Percentiles rank a stretch among this genome's conserved stretches.
phyloP scores from a whole-genome alignment of 2,888 invertebrate species.

The Erebia aethiops region DNA sequence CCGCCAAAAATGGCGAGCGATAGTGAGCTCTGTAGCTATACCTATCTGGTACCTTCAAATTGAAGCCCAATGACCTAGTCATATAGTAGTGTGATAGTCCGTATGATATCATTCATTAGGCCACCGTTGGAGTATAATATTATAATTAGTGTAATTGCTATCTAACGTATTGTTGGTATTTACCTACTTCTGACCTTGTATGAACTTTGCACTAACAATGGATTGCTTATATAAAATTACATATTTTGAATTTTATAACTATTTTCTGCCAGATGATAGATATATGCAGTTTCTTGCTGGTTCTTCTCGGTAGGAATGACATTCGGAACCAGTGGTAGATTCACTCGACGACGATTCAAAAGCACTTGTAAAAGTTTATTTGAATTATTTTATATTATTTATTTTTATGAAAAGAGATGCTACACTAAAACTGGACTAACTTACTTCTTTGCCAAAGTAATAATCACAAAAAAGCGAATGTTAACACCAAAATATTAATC shows the following conservation, averaged over 20 bases:
- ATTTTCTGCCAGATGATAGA: constrained; percentile 1
- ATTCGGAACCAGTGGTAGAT: too few species aligned
- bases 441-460: not conserved
- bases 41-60: too few species aligned
- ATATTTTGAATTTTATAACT: not conserved
- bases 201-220: constrained; percentile 18
- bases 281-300: too few species aligned
- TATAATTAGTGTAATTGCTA: not conserved
- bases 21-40: too few species aligned
- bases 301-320: too few species aligned
- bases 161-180: not conserved
- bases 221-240: not conserved
- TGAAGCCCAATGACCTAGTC: not conserved
- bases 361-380: too few species aligned
- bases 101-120: constrained; percentile 1
- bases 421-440: not conserved
- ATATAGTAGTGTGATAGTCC: not conserved
- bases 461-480: not conserved
- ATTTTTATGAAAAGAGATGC: too few species aligned
- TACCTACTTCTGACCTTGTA: not conserved
- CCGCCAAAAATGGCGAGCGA: too few species aligned
- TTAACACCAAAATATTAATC: too few species aligned
- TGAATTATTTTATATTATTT: too few species aligned
- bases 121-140: not conserved
- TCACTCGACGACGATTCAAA: too few species aligned